Evolutionary conservation across 2,888 invertebrate genomes (phyloP), one percentile per base, ranked within the genome.

Genomic region (Coleophora flavipennella): DNA sequence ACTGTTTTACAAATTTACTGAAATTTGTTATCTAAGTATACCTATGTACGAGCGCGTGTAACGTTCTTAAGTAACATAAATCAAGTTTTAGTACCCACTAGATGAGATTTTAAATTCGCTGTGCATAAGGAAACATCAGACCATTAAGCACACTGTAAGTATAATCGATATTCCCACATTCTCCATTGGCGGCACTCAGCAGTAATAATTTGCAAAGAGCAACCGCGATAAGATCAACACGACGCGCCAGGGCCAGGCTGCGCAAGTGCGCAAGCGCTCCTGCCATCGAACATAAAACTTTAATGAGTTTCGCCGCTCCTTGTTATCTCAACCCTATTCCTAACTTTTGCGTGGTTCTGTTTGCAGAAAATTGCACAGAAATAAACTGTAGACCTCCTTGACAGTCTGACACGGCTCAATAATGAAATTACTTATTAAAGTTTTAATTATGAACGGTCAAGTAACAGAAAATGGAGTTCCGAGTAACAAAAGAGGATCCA

Each of bases 261-360:
- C 36, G 20, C 31, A 14, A 35, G 55, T 59, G 55, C 46, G 53
- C 56, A 55, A 47, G 51, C 53, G 46, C 48, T 55, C 57, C 48
- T 44, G 53, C 49, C 50, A 52, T 55, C 53, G 60, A 73, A 67
- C 72, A 72, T 76, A 75, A 78, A 80, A 80, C 71, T 80, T 81
- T 71, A 78, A 81, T 77, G 77, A 80, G 74, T 78, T 78, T 76
- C 54, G 59, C 65, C 66, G 67, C 68, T 57, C 66, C 67, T 73
- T 75, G 76, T 75, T 79, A 75, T 77, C 74, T 71, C 67, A 63
- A 67, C 57, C 59, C 59, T 64, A 64, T 61, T 73, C 67, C 55
- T 58, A 50, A 55, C 63, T 60, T n/a, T 63, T 67, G 63, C 65
- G 3, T 20, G 20, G 20, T 20, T 69, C 69, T 72, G 67, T 74